These are phyloP conservation scores for Trichogramma dendrolimi DNA, from an alignment of 2,888 invertebrate genomes.

Conservation along the genomic window DNA sequence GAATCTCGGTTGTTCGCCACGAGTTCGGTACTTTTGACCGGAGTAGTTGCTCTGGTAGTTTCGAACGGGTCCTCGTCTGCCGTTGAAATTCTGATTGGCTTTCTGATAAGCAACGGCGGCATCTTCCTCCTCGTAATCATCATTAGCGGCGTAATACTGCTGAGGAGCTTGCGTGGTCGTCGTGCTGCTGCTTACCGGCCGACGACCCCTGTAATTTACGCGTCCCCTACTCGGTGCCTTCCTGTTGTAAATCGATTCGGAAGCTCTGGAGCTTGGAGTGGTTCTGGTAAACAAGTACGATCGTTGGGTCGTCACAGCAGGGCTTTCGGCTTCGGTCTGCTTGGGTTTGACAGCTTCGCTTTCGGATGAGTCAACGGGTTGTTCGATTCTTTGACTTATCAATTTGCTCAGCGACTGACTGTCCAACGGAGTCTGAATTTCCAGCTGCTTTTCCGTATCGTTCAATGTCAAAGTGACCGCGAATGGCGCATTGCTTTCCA, in stretches of 20 bases:
- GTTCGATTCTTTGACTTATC: constrained; percentile 31
- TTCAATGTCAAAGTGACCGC: constrained; percentile 37
- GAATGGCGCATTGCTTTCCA: constrained; percentile 35
- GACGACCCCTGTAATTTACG: too few relatives aligned
- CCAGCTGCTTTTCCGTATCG: neutral
- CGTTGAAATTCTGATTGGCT: neutral
- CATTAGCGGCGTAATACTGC: neutral
- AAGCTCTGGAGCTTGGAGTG: too few relatives aligned
- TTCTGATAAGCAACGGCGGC: neutral
- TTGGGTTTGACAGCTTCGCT: constrained; percentile 6
- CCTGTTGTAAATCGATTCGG: too few relatives aligned
- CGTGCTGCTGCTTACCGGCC: too few relatives aligned
- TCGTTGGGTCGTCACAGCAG: too few relatives aligned
- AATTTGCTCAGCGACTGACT: constrained; percentile 32
- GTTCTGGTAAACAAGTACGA: too few relatives aligned
- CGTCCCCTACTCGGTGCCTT: too few relatives aligned
- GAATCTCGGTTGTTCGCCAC: neutral
- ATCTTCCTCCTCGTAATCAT: neutral
- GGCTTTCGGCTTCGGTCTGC: neutral
- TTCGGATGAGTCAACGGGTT: constrained; percentile 28
- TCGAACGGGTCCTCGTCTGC: too few relatives aligned
- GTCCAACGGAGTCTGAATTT: constrained; percentile 26
- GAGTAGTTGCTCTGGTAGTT: too few relatives aligned
- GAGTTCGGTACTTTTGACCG: too few relatives aligned
- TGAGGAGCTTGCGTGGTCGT: neutral